Evolutionary conservation across 2,888 invertebrate species (phyloP).

Genomic region (Metacarcinus magister): DNA sequence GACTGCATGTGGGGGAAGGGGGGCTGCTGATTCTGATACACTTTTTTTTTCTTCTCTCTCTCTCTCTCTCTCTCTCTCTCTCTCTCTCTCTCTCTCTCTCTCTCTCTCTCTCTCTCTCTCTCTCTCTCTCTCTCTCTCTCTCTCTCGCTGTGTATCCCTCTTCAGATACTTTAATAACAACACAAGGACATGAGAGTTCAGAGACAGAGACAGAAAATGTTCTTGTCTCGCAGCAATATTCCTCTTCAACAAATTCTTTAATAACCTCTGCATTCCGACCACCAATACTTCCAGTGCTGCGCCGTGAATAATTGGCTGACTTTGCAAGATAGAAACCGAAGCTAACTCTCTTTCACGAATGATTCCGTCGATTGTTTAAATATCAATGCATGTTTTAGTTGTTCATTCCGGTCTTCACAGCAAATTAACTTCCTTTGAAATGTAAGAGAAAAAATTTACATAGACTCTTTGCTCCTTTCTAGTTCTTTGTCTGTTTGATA

Average conservation of each 20-base stretch:
- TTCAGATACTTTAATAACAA: background rate
- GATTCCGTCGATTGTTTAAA: background rate
- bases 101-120: slow-evolving; percentile 36
- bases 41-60: background rate
- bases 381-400: background rate
- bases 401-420: background rate
- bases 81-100: no score
- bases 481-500: background rate
- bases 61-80: background rate
- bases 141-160: background rate
- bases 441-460: background rate
- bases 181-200: background rate
- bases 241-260: background rate
- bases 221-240: background rate
- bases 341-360: background rate
- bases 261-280: background rate
- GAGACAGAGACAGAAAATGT: background rate
- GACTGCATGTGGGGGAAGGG: no score
- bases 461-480: background rate
- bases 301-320: background rate
- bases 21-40: background rate
- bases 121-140: slow-evolving; percentile 36
- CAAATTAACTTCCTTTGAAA: background rate
- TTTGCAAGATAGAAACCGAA: background rate
- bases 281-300: background rate